A percentile compares a stretch with the other conserved stretches of the same genome.
phyloP scores from a whole-genome alignment of 2,888 invertebrate genomes.

The Abscondita cerata region DNA sequence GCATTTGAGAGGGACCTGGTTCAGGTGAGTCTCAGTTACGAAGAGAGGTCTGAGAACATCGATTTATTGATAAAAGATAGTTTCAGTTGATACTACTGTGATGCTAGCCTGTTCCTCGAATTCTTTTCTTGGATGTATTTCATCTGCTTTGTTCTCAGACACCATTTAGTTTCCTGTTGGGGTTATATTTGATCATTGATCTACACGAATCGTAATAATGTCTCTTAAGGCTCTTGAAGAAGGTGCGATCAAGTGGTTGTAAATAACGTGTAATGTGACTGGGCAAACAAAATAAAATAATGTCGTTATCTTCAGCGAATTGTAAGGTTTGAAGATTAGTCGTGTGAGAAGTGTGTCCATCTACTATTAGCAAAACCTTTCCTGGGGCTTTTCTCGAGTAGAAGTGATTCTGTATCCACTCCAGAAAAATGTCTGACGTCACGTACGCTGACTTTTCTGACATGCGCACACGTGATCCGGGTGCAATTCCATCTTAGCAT shows the following conservation, averaged over 20 bases:
- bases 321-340: not conserved
- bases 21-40: no score
- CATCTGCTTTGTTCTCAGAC: no score
- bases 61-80: no score
- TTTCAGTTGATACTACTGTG: no score
- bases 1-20: no score
- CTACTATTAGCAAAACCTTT: conserved; percentile 1
- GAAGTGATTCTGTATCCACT: conserved; percentile 27
- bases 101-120: no score
- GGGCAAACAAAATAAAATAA: conserved; percentile 2
- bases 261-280: not conserved
- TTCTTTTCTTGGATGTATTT: no score
- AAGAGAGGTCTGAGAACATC: no score
- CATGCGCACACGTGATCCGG: conserved; percentile 28
- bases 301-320: conserved; percentile 2
- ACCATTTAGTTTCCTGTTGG: no score
- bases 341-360: conserved; percentile 5
- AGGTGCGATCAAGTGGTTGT: conserved; percentile 2
- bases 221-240: not conserved
- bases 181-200: not conserved
- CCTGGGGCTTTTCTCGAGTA: conserved; percentile 8
- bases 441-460: conserved; percentile 33
- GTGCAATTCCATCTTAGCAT: conserved; percentile 33
- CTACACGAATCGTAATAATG: conserved; percentile 7
- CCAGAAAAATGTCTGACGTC: conserved; percentile 26